Evolutionary conservation across 2,888 invertebrate species (phyloP).

Genomic region (Rambutsinella grinnellia): DNA sequence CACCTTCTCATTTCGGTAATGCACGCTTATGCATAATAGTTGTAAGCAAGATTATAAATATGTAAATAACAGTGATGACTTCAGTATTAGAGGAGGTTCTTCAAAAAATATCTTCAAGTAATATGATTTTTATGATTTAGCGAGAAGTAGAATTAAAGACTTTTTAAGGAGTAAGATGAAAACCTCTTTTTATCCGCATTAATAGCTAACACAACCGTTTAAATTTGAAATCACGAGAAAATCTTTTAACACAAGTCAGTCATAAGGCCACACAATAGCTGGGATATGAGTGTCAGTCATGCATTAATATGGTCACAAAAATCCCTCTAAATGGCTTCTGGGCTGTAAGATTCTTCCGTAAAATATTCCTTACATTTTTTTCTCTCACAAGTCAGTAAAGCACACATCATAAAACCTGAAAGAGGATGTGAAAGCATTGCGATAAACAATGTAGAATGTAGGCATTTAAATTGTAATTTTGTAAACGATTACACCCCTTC

Average conservation of each 20-base stretch:
- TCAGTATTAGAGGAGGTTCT: neutral
- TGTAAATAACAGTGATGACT: neutral
- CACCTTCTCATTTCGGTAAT: too few relatives aligned
- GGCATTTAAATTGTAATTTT: neutral
- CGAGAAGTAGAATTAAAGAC: constrained; percentile 25
- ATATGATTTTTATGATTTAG: constrained; percentile 26
- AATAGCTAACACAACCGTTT: neutral
- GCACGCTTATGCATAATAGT: neutral
- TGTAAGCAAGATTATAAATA: neutral
- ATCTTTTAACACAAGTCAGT: neutral
- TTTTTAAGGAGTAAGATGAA: neutral
- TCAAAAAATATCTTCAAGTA: neutral
- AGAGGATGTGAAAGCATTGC: too few relatives aligned
- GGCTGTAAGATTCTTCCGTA: constrained; percentile 22
- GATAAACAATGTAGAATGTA: constrained; percentile 5
- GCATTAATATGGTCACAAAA: neutral
- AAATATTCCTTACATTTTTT: too few relatives aligned
- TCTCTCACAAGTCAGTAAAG: too few relatives aligned
- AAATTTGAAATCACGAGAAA: neutral
- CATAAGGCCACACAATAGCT: neutral
- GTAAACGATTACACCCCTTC: neutral
- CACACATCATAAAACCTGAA: constrained; percentile 14
- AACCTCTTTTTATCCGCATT: neutral
- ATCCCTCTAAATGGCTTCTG: constrained; percentile 37
- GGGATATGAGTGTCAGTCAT: neutral